Percentiles rank a stretch among this genome's conserved stretches.
These are phyloP conservation scores for Fulica atra DNA, from an alignment of 2,113 vertebrate species.

Conservation along the genomic window DNA sequence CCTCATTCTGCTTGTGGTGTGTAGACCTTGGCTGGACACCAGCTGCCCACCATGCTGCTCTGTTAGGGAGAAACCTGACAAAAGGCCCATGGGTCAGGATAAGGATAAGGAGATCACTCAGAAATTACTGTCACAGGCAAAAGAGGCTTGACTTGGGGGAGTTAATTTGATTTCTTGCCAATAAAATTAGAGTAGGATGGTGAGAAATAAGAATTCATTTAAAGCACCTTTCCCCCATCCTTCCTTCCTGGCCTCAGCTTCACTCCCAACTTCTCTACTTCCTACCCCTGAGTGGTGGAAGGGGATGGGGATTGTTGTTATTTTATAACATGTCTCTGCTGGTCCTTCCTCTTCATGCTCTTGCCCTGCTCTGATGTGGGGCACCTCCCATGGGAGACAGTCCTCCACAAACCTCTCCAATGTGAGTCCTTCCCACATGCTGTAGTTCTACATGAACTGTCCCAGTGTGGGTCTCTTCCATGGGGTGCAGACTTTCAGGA, in stretches of 20 bases:
- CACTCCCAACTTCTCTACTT: neutral
- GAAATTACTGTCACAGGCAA: neutral
- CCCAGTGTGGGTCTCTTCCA: neutral
- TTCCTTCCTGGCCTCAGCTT: neutral
- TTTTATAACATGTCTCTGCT: neutral
- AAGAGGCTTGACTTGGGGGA: neutral
- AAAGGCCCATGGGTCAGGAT: rapidly evolving
- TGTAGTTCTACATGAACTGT: neutral
- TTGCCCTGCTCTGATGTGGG: neutral
- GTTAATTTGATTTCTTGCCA: neutral
- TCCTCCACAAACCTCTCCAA: neutral
- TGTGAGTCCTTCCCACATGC: neutral
- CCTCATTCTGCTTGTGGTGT: neutral
- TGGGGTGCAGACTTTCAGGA: neutral
- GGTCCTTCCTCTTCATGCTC: neutral
- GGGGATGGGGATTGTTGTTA: neutral
- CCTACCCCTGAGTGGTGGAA: neutral
- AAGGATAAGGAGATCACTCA: neutral
- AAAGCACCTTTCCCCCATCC: neutral
- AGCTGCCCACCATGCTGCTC: neutral
- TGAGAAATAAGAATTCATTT: rapidly evolving
- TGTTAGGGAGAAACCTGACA: neutral
- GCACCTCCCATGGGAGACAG: too few species aligned
- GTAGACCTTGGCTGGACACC: neutral
- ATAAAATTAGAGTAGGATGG: neutral